A percentile compares a stretch with the other conserved stretches of the same genome.
phyloP scores from a whole-genome alignment of 2,888 invertebrate genomes.

The Coelopa pilipes region DNA sequence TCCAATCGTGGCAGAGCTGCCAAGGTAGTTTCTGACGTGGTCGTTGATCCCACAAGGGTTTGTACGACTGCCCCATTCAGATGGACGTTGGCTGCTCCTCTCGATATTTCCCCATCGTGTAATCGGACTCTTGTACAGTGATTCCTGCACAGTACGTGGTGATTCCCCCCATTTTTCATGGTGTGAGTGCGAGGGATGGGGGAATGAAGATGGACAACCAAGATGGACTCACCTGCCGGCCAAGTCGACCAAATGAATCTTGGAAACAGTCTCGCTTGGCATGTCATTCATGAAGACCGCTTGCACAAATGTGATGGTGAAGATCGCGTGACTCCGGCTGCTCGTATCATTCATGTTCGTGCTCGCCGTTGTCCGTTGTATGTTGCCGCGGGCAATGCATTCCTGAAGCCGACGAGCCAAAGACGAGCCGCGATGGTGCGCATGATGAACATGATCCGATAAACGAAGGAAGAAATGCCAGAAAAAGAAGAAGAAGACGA shows the following conservation, averaged over 20 bases:
- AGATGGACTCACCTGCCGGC: constrained; percentile 77
- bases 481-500: not conserved
- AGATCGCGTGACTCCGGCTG: constrained; percentile 90
- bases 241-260: constrained; percentile 88
- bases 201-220: not conserved
- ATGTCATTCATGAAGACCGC: constrained; percentile 87
- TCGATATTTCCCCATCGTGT: too few species aligned
- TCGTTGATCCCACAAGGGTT: too few species aligned
- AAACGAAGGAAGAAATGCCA: too few species aligned
- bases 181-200: too few species aligned
- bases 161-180: too few species aligned
- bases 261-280: constrained; percentile 90
- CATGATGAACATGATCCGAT: not conserved
- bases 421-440: not conserved
- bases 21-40: too few species aligned
- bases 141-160: too few species aligned
- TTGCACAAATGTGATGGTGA: constrained; percentile 90
- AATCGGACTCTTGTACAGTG: too few species aligned
- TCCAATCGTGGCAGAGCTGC: too few species aligned
- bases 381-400: constrained; percentile 83
- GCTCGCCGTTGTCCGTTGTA: constrained; percentile 85
- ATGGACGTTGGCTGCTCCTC: too few species aligned
- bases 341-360: constrained; percentile 94
- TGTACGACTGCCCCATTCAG: too few species aligned
- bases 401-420: constrained; percentile 68